Base-by-base conservation (phyloP, 1,140 invertebrate genomes). In the Mamestra configurata region DNA sequence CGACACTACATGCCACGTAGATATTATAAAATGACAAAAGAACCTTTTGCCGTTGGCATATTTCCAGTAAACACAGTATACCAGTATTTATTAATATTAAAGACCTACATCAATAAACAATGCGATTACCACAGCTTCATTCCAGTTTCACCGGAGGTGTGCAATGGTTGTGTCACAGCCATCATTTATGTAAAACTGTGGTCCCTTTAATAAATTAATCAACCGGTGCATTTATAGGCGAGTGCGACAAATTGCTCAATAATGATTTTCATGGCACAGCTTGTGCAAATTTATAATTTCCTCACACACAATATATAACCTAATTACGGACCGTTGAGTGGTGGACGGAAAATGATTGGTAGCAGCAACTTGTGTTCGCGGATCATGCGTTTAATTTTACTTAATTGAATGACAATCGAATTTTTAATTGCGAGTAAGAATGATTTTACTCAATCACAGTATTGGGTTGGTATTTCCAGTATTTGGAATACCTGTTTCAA, bases 181-280 rank as follows among this genome's bases (percentile, higher is more conserved):
- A 86, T 87, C 83, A 88, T 86, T 88, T 81, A 84, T 80, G 81
- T 81, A 77, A 75, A 81, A 81, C 83, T 88, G 87, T 82, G 90
- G 87, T 90, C 81, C 79, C 84, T 51, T 81, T 89, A 86, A 90
- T 89, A 90, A 89, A 92, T 92, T 90, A 90, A 88, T 90, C 85
- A 90, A 82, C 43, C 72, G 73, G 85, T 85, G 82, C 81, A 87
- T 90, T 88, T 88, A 86, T 79, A 83, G 82, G 46, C 83, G 81
- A 86, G 72, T 86, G 86, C 82, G 64, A 90, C 85, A 88, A 87
- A 89, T 89, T 88, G 88, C 80, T 78, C 83, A 85, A 87, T 88
- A 90, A 88, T 89, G 85, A 86, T 89, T 89, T 87, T 87, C 82
- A 70, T 70, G 35, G 79, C 73, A 64, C 83, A 85, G 80, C 77